Evolutionary conservation across 2,797 vertebrate species (phyloP).

Genomic region (Strix occidentalis): DNA sequence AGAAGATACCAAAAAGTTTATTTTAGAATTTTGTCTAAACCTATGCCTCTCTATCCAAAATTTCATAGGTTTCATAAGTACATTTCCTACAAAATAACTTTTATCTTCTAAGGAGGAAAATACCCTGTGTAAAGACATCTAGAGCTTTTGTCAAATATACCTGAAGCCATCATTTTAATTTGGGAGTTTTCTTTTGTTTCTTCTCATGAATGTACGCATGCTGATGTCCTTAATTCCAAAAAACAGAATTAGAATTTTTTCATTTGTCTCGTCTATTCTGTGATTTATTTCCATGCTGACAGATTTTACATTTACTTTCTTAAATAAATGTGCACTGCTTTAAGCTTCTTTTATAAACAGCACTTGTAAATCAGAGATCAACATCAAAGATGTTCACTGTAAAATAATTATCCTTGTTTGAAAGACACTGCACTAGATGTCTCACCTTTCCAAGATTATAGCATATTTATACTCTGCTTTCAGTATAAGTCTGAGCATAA

Average conservation of each 20-base stretch:
- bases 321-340: constrained; percentile 17
- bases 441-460: background rate
- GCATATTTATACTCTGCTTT: background rate
- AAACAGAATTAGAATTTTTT: background rate
- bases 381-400: constrained; percentile 14
- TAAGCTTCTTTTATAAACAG: background rate
- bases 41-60: background rate
- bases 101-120: constrained; percentile 11
- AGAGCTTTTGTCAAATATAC: background rate
- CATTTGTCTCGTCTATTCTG: constrained; percentile 4
- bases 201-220: background rate
- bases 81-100: background rate
- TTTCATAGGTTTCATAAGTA: background rate
- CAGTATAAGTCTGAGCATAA: background rate
- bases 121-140: background rate
- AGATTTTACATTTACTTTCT: constrained; percentile 25
- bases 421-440: background rate
- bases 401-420: background rate
- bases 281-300: constrained; percentile 4
- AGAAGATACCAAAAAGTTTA: background rate
- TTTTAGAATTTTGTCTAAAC: background rate
- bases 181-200: background rate
- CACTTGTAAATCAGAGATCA: constrained; percentile 13
- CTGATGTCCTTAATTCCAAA: constrained; percentile 1
- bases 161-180: background rate